phyloP scores from a whole-genome alignment of 2,797 vertebrate genomes.

The Crocodylus rhombifer region DNA sequence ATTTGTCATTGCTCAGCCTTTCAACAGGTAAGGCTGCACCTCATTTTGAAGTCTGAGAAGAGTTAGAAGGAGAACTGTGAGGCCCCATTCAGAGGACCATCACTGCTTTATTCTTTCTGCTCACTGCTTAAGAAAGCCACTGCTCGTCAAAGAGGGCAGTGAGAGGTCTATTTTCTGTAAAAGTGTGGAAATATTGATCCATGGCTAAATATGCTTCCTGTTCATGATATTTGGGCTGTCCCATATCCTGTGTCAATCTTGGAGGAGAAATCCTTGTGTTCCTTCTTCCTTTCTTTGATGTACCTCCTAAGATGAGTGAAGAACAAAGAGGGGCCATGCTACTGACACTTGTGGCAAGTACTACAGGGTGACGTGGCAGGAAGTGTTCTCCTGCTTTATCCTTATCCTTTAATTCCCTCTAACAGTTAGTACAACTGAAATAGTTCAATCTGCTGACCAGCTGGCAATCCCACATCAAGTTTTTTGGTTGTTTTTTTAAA shows the following conservation, averaged over 20 bases:
- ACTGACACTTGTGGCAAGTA: not conserved
- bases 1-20: not conserved
- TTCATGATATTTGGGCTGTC: not conserved
- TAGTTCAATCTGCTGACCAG: slow-evolving; percentile 38
- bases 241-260: not conserved
- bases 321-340: not conserved
- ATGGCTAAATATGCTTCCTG: not conserved
- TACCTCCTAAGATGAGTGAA: not conserved
- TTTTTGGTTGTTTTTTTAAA: not conserved
- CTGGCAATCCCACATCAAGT: slow-evolving; percentile 1
- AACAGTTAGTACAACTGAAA: slow-evolving; percentile 28
- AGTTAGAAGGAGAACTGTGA: not conserved
- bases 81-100: too few species aligned
- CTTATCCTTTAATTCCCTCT: not conserved
- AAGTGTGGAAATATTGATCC: slow-evolving; percentile 4
- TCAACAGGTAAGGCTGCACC: not conserved
- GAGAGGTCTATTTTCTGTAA: not conserved
- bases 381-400: not conserved
- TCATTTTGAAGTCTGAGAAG: slow-evolving; percentile 20
- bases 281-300: slow-evolving; percentile 3
- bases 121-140: not conserved
- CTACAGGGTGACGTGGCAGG: not conserved
- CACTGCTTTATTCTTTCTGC: not conserved
- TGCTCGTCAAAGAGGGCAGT: not conserved
- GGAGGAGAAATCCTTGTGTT: not conserved